phyloP scores from a whole-genome alignment of 2,113 vertebrate species.

The Smithornis capensis region DNA sequence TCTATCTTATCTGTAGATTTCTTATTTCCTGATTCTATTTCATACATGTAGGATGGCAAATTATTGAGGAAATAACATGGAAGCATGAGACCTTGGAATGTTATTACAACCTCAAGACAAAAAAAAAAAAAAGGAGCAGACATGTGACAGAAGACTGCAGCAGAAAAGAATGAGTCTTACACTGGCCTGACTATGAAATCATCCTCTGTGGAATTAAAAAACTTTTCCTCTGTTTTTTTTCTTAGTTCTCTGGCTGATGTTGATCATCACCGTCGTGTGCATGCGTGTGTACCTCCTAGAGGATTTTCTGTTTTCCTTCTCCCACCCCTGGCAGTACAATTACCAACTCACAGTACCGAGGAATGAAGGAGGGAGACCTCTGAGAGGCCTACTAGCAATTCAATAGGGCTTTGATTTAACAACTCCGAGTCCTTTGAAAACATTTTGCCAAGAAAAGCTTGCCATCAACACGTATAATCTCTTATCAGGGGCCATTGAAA shows the following conservation, averaged over 20 bases:
- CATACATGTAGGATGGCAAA: background rate
- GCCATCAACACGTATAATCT: constrained; percentile 99
- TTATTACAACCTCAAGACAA: background rate
- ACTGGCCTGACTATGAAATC: background rate
- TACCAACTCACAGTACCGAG: constrained; percentile 9
- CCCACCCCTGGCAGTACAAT: constrained; percentile 18
- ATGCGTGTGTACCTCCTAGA: background rate
- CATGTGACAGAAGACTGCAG: background rate
- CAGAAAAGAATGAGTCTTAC: background rate
- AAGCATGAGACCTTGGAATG: background rate
- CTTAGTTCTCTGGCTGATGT: background rate
- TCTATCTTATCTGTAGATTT: background rate
- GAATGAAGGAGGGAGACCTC: constrained; percentile 31
- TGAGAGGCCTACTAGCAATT: constrained; percentile 64
- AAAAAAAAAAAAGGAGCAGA: background rate
- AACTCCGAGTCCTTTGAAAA: constrained; percentile 89
- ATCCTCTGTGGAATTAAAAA: background rate
- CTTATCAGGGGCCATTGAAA: constrained; percentile 97
- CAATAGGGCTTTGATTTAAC: constrained; percentile 87
- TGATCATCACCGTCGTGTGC: background rate
- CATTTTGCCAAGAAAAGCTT: constrained; percentile 89
- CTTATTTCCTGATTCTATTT: background rate
- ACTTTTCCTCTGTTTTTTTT: background rate
- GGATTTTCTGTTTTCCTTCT: constrained; percentile 26
- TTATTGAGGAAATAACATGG: background rate